Conservation (phyloP, 2,797 vertebrate species). For the Chromis chromis region DNA sequence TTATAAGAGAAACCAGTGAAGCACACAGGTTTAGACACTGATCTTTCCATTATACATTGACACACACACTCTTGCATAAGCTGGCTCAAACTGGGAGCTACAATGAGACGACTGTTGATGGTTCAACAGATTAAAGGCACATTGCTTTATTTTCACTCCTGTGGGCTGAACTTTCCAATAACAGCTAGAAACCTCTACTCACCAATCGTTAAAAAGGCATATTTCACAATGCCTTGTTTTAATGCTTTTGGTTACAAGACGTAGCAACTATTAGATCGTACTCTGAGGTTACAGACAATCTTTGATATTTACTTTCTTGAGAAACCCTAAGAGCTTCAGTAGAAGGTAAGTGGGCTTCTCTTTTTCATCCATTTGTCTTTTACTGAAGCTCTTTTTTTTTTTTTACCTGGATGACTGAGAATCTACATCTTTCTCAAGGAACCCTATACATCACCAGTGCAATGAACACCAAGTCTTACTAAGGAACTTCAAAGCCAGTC, state of each 20-base stretch:
- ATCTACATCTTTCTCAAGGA: neutral
- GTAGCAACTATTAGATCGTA: slow-evolving; percentile 11
- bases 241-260: slow-evolving; percentile 11
- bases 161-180: slow-evolving; percentile 39
- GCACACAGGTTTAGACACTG: neutral
- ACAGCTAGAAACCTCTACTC: slow-evolving; percentile 12
- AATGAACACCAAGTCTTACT: neutral
- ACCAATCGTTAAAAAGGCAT: slow-evolving; percentile 7
- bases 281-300: neutral
- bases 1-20: slow-evolving; percentile 24
- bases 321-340: neutral
- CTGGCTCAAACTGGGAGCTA: slow-evolving; percentile 41
- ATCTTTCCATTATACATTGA: neutral
- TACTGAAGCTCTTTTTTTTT: no score
- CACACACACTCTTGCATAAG: slow-evolving; percentile 21
- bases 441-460: neutral
- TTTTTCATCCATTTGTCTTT: no score
- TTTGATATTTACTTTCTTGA: neutral
- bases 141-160: slow-evolving; percentile 45
- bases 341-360: no score
- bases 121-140: slow-evolving; percentile 73
- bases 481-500: neutral
- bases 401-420: no score
- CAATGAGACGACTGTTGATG: slow-evolving; percentile 74
- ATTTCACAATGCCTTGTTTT: slow-evolving; percentile 24